Conservation (phyloP, 2,888 invertebrate genomes). For the Apeira syringaria region DNA sequence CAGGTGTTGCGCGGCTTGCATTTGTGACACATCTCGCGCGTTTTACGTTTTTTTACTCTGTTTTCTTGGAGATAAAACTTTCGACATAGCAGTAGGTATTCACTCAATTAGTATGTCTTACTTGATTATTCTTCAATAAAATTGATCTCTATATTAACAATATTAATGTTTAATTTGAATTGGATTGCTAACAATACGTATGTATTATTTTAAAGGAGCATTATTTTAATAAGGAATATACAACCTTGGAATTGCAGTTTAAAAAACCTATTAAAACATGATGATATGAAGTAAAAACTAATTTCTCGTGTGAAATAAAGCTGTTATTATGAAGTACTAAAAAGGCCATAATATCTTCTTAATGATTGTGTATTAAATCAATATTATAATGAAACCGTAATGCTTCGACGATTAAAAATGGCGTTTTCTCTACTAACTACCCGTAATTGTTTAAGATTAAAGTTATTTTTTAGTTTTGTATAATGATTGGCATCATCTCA, state of each 20-base stretch:
- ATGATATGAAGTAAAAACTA: slow-evolving; percentile 27
- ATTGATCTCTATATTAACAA: no score
- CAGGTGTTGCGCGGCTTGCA: slow-evolving; percentile 26
- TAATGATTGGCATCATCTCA: no score
- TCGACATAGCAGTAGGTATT: no score
- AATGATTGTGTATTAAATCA: slow-evolving; percentile 31
- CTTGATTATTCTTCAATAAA: no score
- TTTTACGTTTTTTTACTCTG: slow-evolving; percentile 6
- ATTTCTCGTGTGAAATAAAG: slow-evolving; percentile 30
- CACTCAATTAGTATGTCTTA: no score
- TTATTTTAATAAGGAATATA: not conserved
- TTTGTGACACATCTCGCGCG: slow-evolving; percentile 9
- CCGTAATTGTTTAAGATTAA: no score
- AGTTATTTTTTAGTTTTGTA: no score
- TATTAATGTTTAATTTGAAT: no score
- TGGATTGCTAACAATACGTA: no score
- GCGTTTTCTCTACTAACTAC: no score
- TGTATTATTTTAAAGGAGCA: no score
- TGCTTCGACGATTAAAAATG: slow-evolving; percentile 16
- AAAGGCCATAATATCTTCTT: slow-evolving; percentile 24
- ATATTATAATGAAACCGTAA: slow-evolving; percentile 27
- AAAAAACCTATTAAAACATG: slow-evolving; percentile 11
- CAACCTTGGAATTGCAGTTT: slow-evolving; percentile 2
- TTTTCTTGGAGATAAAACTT: no score
- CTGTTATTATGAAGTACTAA: slow-evolving; percentile 32